These are phyloP conservation scores for Lasaia peninsularis DNA, from an alignment of 1,140 invertebrate species.

Conservation along the genomic window DNA sequence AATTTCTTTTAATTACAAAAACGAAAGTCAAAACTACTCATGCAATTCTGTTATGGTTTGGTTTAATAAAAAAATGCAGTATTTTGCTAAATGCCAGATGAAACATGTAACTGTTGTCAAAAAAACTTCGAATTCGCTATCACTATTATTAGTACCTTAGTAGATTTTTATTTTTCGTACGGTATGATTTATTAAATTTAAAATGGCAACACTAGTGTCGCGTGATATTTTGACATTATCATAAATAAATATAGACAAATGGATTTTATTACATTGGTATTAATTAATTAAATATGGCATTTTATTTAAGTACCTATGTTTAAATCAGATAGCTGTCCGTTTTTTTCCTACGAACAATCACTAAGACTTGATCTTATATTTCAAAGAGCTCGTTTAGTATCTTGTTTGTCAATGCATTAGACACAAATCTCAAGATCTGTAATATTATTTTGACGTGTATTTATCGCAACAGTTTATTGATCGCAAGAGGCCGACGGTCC, in stretches of 20 bases:
- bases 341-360: neutral
- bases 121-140: no score
- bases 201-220: neutral
- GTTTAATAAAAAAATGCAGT: no score
- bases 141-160: no score
- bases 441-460: constrained; percentile 11
- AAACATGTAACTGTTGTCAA: no score
- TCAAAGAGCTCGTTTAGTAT: neutral
- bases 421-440: neutral
- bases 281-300: neutral
- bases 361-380: neutral
- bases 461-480: constrained; percentile 47
- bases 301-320: neutral
- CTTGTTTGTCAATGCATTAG: neutral
- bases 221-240: neutral
- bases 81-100: no score
- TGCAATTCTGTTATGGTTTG: no score
- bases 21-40: no score
- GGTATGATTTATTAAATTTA: neutral
- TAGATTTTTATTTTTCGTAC: no score
- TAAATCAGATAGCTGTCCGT: neutral
- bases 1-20: no score
- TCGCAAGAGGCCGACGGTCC: constrained; percentile 26
- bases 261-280: neutral
- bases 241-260: no score